Evolutionary conservation across 2,797 vertebrate genomes (phyloP).

Genomic region (Chloroceryle inda): DNA sequence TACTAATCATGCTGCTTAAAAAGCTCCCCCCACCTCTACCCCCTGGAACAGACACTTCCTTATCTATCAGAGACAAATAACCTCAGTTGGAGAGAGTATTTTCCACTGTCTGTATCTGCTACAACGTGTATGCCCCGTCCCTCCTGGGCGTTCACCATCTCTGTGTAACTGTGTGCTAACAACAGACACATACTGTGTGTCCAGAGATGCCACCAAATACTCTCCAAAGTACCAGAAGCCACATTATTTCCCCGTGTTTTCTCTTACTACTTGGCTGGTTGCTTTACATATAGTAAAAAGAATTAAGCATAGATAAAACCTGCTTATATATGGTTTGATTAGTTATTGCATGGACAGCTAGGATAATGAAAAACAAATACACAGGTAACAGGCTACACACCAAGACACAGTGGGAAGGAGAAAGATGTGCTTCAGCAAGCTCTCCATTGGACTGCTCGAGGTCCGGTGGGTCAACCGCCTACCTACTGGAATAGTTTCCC

Average conservation of each 20-base stretch:
- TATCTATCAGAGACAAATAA: background rate
- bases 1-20: rapidly evolving
- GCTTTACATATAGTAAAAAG: background rate
- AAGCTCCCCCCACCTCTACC: background rate
- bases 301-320: background rate
- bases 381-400: background rate
- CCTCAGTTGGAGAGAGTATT: background rate
- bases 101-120: rapidly evolving
- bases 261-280: background rate
- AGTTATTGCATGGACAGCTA: background rate
- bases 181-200: background rate
- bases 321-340: rapidly evolving
- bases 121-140: background rate
- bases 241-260: rapidly evolving
- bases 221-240: rapidly evolving
- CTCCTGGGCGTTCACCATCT: rapidly evolving
- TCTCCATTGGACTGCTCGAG: rapidly evolving
- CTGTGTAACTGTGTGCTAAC: rapidly evolving
- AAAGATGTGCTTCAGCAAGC: background rate
- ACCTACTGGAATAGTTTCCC: background rate
- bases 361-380: background rate
- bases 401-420: rapidly evolving
- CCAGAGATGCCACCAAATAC: background rate
- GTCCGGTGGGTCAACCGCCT: rapidly evolving
- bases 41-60: background rate